Conservation (phyloP, 1,140 invertebrate species). For the Trachelipus rathkii region DNA sequence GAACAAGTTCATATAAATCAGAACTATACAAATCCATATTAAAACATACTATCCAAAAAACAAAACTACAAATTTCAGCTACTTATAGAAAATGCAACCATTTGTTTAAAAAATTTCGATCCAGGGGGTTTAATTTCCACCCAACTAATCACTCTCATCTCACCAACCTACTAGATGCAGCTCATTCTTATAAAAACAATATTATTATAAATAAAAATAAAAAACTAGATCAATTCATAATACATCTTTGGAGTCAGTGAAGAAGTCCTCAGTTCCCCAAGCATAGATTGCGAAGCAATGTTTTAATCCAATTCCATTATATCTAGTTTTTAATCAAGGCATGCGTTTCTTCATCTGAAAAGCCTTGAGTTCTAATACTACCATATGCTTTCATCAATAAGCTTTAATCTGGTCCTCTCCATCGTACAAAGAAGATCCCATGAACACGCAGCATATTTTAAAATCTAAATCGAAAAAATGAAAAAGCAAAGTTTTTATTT, state of each 20-base stretch:
- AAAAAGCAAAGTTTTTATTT: too few relatives aligned
- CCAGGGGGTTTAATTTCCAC: too few relatives aligned
- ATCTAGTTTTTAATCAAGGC: slow-evolving; percentile 87
- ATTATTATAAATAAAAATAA: slow-evolving; percentile 54
- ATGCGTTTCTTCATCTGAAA: slow-evolving; percentile 98
- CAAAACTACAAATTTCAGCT: too few relatives aligned
- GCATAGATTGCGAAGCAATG: slow-evolving; percentile 96
- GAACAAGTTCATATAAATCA: slow-evolving; percentile 95
- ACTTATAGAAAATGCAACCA: too few relatives aligned
- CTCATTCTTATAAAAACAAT: too few relatives aligned
- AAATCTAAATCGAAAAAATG: too few relatives aligned
- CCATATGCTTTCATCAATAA: slow-evolving; percentile 88
- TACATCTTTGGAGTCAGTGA: slow-evolving; percentile 61
- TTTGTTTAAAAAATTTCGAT: too few relatives aligned
- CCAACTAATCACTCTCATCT: too few relatives aligned
- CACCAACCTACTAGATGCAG: slow-evolving; percentile 61
- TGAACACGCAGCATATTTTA: too few relatives aligned
- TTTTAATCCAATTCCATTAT: slow-evolving; percentile 98
- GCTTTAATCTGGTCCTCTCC: slow-evolving; percentile 96
- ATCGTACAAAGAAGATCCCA: slow-evolving; percentile 61
- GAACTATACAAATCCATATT: too few relatives aligned
- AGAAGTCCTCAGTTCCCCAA: slow-evolving; percentile 74
- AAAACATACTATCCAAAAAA: too few relatives aligned
- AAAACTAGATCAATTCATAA: too few relatives aligned
- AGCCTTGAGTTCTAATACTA: slow-evolving; percentile 83